These are phyloP conservation scores for Omphaloscelis lunosa DNA, from an alignment of 2,888 invertebrate species.

Conservation along the genomic window DNA sequence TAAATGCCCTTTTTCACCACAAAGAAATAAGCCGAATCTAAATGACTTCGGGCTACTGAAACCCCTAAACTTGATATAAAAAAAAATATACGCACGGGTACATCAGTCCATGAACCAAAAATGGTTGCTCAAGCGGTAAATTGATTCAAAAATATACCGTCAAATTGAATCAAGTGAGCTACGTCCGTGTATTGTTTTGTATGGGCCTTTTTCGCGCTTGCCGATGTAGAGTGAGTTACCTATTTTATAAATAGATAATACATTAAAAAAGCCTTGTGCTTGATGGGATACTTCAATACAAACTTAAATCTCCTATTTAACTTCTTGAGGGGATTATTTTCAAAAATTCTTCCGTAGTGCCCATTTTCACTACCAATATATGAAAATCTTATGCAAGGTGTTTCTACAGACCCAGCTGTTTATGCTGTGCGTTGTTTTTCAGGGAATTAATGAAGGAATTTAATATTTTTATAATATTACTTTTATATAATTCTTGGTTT, in stretches of 20 bases:
- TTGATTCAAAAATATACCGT: conserved; percentile 83
- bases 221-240: neutral
- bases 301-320: no score
- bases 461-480: no score
- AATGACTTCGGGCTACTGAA: conserved; percentile 53
- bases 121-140: conserved; percentile 75
- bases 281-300: no score
- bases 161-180: conserved; percentile 78
- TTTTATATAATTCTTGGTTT: no score
- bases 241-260: neutral
- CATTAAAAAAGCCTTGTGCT: no score
- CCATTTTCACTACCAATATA: no score
- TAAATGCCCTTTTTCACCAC: conserved; percentile 35
- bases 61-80: conserved; percentile 69
- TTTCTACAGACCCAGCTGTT: no score
- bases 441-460: no score
- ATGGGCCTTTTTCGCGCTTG: conserved; percentile 12
- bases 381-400: no score
- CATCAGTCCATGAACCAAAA: conserved; percentile 73
- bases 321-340: no score
- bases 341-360: no score
- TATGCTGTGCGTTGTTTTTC: no score
- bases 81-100: conserved; percentile 79
- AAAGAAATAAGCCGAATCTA: conserved; percentile 48
- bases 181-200: conserved; percentile 61